Evolutionary conservation across 2,888 invertebrate species (phyloP), one percentile per base, ranked within the genome.

Genomic region (Arctia plantaginis): DNA sequence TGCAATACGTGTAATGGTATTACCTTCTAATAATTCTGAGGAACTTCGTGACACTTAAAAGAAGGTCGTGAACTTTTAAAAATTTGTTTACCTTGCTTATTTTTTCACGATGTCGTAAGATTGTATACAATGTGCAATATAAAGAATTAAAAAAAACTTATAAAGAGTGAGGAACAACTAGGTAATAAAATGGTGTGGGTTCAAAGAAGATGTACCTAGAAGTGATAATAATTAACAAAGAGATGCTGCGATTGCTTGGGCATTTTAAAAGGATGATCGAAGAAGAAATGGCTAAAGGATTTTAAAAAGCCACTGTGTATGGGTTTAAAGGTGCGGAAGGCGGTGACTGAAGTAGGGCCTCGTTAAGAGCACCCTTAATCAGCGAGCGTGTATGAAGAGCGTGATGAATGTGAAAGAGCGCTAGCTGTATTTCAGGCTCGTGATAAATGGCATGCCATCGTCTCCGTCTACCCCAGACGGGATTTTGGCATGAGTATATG

Each of bases 31-130:
- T 47, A 18, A 47, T 67, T 70, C 70, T 20, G 62, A 70, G 62
- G 62, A 71, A 86, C 85, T 86, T 90, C 90, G 88, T 90, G 89
- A 90, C 88, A 80, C 77, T 78, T 80, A 81, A 82, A 88, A 86
- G 84, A 89, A 90, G 90, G 89, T 90, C 92, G 86, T 92, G 91
- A 93, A 91, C 93, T 93, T n/a, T 93, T 89, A 84, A 47, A 83
- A 87, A 86, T 87, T 85, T 87, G 86, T 88, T 92, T 89, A 90
- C 90, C 90, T 92, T 91, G 90, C 83, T 73, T 78, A 81, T 74
- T 86, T 78, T 84, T 82, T 80, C 85, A 82, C 77, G 71, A 77
- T 82, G 81, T 82, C 77, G 75, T 82, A 77, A 78, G 33, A 44
- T 64, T 62, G n/a, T 44, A 62, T 18, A 72, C 47, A 72, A 39